Base-by-base conservation (phyloP, 1,140 invertebrate species). In the Paralvinella palmiformis region DNA sequence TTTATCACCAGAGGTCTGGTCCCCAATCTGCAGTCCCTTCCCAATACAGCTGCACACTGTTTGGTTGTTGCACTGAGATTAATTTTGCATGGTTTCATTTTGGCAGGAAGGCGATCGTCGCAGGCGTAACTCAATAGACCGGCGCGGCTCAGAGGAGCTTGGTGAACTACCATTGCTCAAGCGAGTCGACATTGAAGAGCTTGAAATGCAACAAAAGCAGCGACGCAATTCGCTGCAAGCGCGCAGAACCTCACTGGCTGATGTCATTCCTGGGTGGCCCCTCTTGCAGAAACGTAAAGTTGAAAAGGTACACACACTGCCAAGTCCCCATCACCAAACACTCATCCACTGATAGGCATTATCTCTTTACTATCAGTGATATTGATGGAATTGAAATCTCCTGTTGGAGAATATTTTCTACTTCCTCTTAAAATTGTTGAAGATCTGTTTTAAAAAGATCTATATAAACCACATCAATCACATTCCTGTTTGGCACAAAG, bases 211-310 rank as follows among this genome's bases (percentile, higher is more conserved):
- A 45, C 70, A 73, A 62, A 71, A 74, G 57, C 71, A 74, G 41
- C 69, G 77, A 45, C 68, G 77, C 50, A 75, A 73, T 63, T 81
- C 83, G 85, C 85, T 81, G 58, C 68, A 73, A 55, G 67, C 62
- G 75, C 87, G 91, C 85, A 87, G 92, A 84, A 88, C 87, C 75
- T 95, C 92, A 70, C 85, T 96, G 81, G 91, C 92, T 73, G 92
- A 96, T 84, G 84, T 94, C 84, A 96, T 96, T 81, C 92, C 92
- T 73, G 93, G 95, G 84, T 96, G 93, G 93, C 93, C 93, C 73
- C 88, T 87, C 73, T 87, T 96, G 73, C 90, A 94, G 84, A 75
- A 81, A 58, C 72, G 73, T 66, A 79, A 83, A 74, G 82, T 79
- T 72, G 74, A 77, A 71, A 79, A 75, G 76, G 76, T 79, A 60